Evolutionary conservation across 2,797 vertebrate genomes (phyloP), one percentile per base, ranked within the genome.

Genomic region (Paedocypris micromegethes): DNA sequence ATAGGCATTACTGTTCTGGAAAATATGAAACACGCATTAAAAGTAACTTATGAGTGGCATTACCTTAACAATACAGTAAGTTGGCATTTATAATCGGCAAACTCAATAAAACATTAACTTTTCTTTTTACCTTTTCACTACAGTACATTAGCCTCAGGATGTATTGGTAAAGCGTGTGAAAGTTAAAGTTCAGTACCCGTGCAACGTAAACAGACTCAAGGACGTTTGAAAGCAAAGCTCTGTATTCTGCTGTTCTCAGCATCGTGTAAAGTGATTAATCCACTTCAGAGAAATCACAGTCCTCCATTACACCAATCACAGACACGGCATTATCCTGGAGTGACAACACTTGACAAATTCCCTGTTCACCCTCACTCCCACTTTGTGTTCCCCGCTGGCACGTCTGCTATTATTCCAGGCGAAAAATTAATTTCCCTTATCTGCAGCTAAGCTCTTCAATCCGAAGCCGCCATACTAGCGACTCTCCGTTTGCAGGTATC

Each of bases 261-360:
- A 84, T 44, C 86, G 88, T 87, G 92, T 90, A 93, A 93, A 97
- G 86, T 91, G 93, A 96, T 95, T 96, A 95, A 96, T 94, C 94
- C 93, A 76, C 88, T 89, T 91, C 91, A 93, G 88, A 94, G 94
- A 94, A 94, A 94, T 93, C 92, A 88, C 91, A 86, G 87, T 90
- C 89, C 91, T 90, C 93, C 92, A 95, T 97, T 93, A 93, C 86
- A 87, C 90, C 91, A 88, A 91, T 92, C 92, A 93, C 89, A 90
- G 87, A 88, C 87, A 93, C 92, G 90, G 93, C 89, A 95, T 94
- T 95, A 94, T 93, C 92, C 93, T 83, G 86, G 86, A 92, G 90
- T 92, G 93, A 98, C 94, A 94, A 91, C 91, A 87, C 92, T 93
- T 92, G 91, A 93, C 92, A 92, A 92, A 93, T 94, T 90, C 92